These are phyloP conservation scores for Adelphocoris suturalis DNA, from an alignment of 2,888 invertebrate species.

Conservation along the genomic window DNA sequence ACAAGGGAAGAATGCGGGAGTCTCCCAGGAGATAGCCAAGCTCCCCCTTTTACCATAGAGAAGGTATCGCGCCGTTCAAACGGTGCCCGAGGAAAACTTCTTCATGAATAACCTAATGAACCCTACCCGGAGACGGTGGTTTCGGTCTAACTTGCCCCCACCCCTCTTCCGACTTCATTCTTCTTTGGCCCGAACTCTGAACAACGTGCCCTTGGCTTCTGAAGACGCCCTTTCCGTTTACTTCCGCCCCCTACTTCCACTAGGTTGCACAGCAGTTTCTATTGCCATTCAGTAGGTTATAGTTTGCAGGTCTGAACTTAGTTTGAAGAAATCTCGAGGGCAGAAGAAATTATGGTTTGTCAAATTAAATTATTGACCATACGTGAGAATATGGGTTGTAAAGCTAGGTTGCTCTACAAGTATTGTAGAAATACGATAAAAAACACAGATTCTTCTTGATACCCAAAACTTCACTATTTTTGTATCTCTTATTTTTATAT, in stretches of 20 bases:
- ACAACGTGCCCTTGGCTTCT: background rate
- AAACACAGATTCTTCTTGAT: no score
- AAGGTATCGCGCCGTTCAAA: slow-evolving; percentile 34
- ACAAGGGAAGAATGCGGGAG: background rate
- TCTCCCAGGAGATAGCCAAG: background rate
- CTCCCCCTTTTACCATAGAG: background rate
- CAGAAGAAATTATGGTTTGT: no score
- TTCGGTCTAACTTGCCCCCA: slow-evolving; percentile 2
- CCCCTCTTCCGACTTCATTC: background rate
- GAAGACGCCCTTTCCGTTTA: background rate
- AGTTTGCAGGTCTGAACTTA: no score
- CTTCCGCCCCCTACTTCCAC: background rate
- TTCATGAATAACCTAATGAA: slow-evolving; percentile 42
- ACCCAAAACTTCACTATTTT: no score
- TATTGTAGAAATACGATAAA: no score
- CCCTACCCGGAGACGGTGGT: slow-evolving; percentile 22
- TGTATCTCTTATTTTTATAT: no score
- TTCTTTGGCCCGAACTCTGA: background rate
- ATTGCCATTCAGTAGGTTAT: no score
- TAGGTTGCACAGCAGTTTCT: background rate
- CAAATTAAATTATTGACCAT: no score
- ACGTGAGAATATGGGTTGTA: no score
- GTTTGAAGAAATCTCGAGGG: no score
- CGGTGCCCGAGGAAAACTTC: slow-evolving; percentile 39
- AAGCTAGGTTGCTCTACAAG: no score